Percentiles rank a stretch among this genome's conserved stretches.
Conservation (phyloP, 2,113 vertebrate species). For the Calidris pygmaea region DNA sequence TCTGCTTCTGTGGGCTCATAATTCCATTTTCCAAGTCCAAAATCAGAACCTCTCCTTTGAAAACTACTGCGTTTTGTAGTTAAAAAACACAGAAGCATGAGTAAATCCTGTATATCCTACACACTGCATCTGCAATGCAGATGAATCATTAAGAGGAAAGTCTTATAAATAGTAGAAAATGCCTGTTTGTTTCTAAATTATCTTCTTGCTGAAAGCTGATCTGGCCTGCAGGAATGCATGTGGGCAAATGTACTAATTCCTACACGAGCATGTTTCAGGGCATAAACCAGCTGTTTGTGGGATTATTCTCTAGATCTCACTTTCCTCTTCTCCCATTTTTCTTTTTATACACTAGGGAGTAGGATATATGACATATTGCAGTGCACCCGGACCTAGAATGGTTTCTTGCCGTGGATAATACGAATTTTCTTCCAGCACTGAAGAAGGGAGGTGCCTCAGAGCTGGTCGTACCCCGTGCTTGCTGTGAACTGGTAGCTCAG, state of each 20-base stretch:
- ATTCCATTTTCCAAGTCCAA: background rate
- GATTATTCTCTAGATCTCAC: background rate
- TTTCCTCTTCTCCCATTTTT: background rate
- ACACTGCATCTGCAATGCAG: background rate
- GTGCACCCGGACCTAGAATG: background rate
- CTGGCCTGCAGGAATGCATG: slow-evolving; percentile 34
- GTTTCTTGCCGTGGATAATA: background rate
- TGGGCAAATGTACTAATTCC: slow-evolving; percentile 30
- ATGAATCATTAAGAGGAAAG: background rate
- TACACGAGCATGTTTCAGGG: background rate
- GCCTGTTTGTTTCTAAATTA: background rate
- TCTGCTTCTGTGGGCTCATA: background rate
- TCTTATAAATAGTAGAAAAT: slow-evolving; percentile 58
- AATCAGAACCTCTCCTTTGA: background rate
- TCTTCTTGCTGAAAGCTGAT: slow-evolving; percentile 53
- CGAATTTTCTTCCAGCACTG: background rate
- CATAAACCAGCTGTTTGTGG: slow-evolving; percentile 51
- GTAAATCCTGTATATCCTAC: background rate
- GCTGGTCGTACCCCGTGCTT: background rate
- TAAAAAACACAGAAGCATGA: background rate
- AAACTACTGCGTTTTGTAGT: background rate
- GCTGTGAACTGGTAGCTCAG: background rate
- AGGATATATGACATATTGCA: background rate
- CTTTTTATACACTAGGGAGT: background rate
- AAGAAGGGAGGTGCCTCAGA: background rate